phyloP scores from a whole-genome alignment of 2,888 invertebrate species.

The Nephrocerus scutellatus region DNA sequence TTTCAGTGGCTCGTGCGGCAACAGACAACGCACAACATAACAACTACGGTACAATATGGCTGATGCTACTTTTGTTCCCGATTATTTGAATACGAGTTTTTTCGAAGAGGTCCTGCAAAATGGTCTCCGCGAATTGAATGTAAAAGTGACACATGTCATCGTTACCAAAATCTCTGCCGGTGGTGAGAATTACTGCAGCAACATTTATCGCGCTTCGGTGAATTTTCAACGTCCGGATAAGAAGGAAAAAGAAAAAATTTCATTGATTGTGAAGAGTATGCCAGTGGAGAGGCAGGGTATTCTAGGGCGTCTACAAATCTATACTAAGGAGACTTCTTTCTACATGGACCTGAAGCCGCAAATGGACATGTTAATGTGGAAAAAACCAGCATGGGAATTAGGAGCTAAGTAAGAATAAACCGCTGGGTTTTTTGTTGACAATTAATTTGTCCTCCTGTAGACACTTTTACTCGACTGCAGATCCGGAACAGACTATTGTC shows the following conservation, averaged over 20 bases:
- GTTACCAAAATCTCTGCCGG: slow-evolving; percentile 32
- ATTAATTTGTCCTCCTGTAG: slow-evolving; percentile 24
- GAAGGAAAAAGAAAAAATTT: slow-evolving; percentile 21
- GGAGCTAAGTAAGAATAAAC: slow-evolving; percentile 33
- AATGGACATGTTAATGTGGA: slow-evolving; percentile 47
- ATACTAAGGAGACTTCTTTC: slow-evolving; percentile 48
- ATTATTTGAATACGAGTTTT: slow-evolving; percentile 34
- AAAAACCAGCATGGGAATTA: slow-evolving; percentile 32
- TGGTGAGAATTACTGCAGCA: slow-evolving; percentile 45
- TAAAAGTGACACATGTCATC: slow-evolving; percentile 31
- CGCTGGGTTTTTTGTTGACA: too few species aligned
- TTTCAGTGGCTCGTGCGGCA: too few species aligned
- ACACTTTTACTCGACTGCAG: slow-evolving; percentile 35
- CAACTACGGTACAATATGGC: too few species aligned
- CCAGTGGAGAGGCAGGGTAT: slow-evolving; percentile 43
- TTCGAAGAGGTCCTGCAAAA: slow-evolving; percentile 34
- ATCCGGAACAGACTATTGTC: slow-evolving; percentile 40
- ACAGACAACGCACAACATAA: too few species aligned
- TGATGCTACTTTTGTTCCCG: too few species aligned
- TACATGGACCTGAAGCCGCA: slow-evolving; percentile 45
- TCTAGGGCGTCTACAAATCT: slow-evolving; percentile 46
- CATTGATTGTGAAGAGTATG: slow-evolving; percentile 37
- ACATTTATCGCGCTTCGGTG: slow-evolving; percentile 36
- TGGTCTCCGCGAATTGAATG: slow-evolving; percentile 33
- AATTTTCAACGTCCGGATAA: slow-evolving; percentile 26